Evolutionary conservation across 2,797 vertebrate species (phyloP).

Genomic region (Gadopsis bispinosus): DNA sequence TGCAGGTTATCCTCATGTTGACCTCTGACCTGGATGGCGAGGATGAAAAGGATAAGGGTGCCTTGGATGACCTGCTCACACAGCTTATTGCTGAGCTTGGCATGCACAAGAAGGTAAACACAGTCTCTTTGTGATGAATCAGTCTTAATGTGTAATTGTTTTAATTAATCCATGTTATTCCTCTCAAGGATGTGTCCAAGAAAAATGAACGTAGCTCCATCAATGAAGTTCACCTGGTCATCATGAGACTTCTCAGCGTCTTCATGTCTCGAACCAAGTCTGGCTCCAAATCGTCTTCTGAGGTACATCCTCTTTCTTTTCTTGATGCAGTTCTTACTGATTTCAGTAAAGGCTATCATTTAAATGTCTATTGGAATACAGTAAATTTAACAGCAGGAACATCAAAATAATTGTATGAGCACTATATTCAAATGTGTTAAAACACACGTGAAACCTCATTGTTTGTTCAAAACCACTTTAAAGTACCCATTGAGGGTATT

Average conservation of each 20-base stretch:
- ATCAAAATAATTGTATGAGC: background rate
- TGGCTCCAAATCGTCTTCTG: slow-evolving; percentile 95
- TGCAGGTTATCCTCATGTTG: slow-evolving; percentile 99
- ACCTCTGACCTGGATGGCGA: slow-evolving; percentile 98
- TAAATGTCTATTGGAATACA: background rate
- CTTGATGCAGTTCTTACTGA: background rate
- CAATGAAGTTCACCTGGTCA: slow-evolving; percentile 97
- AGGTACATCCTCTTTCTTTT: slow-evolving; percentile 83
- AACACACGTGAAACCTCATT: background rate
- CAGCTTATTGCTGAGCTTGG: slow-evolving; percentile 95
- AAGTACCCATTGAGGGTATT: background rate
- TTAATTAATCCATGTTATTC: slow-evolving; percentile 12
- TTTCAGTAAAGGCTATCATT: background rate
- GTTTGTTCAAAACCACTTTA: background rate
- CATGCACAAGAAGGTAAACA: slow-evolving; percentile 95
- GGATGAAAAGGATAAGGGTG: slow-evolving; percentile 98
- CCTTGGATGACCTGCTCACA: slow-evolving; percentile 94
- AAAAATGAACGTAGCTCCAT: slow-evolving; percentile 95
- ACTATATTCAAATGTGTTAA: background rate
- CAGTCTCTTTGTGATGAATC: slow-evolving; percentile 2
- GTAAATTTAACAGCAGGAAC: background rate
- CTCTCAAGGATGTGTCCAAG: slow-evolving; percentile 92
- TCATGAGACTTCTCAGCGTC: slow-evolving; percentile 97
- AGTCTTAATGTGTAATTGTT: background rate
- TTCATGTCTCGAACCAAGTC: slow-evolving; percentile 99